Evolutionary conservation across 2,888 invertebrate genomes (phyloP), one percentile per base, ranked within the genome.

Genomic region (Spodoptera littoralis): DNA sequence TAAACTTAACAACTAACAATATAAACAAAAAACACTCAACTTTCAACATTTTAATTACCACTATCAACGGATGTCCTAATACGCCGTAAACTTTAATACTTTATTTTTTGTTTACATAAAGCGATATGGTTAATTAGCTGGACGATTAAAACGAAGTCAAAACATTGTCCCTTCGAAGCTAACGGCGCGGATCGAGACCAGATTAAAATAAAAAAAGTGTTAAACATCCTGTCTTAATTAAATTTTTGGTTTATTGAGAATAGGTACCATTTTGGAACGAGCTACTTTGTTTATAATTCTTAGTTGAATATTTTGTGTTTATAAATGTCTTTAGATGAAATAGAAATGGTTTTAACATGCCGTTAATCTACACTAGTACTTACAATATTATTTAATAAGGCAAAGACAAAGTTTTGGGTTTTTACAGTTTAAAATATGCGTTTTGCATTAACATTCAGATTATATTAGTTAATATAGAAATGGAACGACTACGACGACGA

Each of bases 121-220:
- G 74, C 82, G 85, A 84, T 82, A 85, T 80, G 89, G 82, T 88
- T 91, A 90, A 92, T 92, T 92, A 90, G 84, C 77, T 76, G 66
- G 76, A 66, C 81, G 79, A 82, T 85, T 83, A 79, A 83, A 82
- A 81, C 77, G 72, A 68, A 83, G 81, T 82, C 73, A 72, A 77
- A 81, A 83, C 84, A 83, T 79, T 79, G 77, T 80, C 73, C 78
- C 62, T 60, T 67, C 73, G 65, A 65, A 79, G 66, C 64, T 83
- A 85, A 43, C 82, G 84, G 82, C 87, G 82, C 88, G 87, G 79
- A 85, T 81, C 87, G 76, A 70, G 70, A 73, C 71, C 74, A 74
- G 67, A 75, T 67, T 77, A 60, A 73, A 74, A 71, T 47, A 73
- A 80, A 81, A 36, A 79, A 69, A 75, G 69, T 69, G 60, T 75